Conservation (phyloP, 1,140 invertebrate genomes). For the Myzus persicae region DNA sequence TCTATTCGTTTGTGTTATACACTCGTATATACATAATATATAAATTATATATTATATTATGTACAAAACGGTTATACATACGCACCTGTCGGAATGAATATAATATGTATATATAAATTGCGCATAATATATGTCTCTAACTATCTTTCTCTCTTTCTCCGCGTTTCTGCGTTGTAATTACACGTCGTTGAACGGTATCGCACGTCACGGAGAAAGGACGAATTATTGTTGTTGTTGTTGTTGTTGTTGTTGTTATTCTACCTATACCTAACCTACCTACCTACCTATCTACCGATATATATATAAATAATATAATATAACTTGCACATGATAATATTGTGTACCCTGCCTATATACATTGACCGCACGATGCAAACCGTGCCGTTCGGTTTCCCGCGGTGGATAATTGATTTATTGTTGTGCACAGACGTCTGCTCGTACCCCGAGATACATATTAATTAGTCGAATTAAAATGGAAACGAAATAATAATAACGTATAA, state of each 20-base stretch:
- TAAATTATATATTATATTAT: neutral
- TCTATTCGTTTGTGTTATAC: neutral
- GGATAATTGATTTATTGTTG: slow-evolving; percentile 20
- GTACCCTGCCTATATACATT: neutral
- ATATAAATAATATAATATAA: neutral
- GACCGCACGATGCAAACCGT: neutral
- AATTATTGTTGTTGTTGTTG: neutral
- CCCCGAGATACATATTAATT: neutral
- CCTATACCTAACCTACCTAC: no score
- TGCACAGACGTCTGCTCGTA: neutral
- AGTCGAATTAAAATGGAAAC: slow-evolving; percentile 11
- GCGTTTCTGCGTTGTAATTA: neutral
- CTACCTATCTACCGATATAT: no score
- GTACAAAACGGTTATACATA: neutral
- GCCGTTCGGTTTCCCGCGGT: neutral
- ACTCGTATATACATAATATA: neutral
- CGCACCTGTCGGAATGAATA: neutral
- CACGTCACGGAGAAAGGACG: slow-evolving; percentile 17
- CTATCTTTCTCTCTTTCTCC: neutral
- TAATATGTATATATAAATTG: neutral
- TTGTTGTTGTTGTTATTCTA: no score
- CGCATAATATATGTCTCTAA: neutral
- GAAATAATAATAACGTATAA: neutral
- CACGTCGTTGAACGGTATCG: neutral
- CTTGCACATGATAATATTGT: neutral